A percentile compares a stretch with the other conserved stretches of the same genome.
phyloP scores from a whole-genome alignment of 2,797 vertebrate genomes.

The Microhierax caerulescens region DNA sequence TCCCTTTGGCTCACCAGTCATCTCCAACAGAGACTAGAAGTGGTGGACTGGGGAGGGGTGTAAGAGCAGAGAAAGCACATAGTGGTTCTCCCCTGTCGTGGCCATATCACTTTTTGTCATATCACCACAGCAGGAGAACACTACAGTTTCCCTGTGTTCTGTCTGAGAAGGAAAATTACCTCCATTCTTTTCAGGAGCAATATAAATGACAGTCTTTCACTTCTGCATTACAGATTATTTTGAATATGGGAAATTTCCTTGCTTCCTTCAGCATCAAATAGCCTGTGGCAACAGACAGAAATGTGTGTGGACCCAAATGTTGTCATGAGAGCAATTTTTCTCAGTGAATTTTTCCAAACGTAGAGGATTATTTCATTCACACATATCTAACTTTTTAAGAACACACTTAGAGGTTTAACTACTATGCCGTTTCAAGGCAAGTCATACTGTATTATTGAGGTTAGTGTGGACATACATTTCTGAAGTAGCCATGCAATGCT shows the following conservation, averaged over 20 bases:
- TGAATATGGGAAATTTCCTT: neutral
- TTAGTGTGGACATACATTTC: neutral
- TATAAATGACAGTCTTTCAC: neutral
- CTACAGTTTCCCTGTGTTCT: neutral
- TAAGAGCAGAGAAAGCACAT: neutral
- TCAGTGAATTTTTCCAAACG: neutral
- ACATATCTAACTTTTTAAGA: neutral
- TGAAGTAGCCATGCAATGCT: neutral
- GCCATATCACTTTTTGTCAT: neutral
- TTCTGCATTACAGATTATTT: neutral
- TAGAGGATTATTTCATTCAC: neutral
- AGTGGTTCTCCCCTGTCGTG: neutral
- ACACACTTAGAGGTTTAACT: neutral
- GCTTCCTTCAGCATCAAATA: neutral
- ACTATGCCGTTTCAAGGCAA: neutral
- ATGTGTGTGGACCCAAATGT: neutral
- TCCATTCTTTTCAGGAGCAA: neutral
- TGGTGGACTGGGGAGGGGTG: neutral
- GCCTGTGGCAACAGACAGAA: neutral
- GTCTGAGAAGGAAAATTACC: neutral
- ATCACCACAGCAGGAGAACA: neutral
- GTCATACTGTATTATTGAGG: neutral
- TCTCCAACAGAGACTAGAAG: neutral
- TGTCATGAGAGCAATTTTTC: neutral
- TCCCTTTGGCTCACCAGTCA: neutral